These are phyloP conservation scores for Pseudochaenichthys georgianus DNA, from an alignment of 2,797 vertebrate species.

Conservation along the genomic window DNA sequence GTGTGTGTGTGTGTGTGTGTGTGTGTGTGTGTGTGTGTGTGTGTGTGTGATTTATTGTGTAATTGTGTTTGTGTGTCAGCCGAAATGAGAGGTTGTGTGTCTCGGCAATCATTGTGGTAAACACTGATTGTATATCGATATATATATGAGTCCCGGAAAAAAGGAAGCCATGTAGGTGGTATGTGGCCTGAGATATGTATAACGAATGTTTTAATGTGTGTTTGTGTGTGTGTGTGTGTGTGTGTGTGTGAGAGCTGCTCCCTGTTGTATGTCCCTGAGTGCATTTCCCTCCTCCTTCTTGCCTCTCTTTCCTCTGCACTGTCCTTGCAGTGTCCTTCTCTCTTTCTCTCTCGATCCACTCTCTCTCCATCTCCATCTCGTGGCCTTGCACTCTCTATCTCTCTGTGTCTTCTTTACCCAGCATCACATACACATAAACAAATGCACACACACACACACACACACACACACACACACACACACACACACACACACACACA, in stretches of 20 bases:
- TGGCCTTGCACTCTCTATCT: conserved; percentile 60
- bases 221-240: conserved; percentile 29
- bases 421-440: not conserved
- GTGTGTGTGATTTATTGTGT: conserved; percentile 59
- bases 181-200: conserved; percentile 43
- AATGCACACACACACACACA: not conserved
- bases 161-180: conserved; percentile 38
- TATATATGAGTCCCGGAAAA: conserved; percentile 35
- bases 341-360: conserved; percentile 65
- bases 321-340: conserved; percentile 84
- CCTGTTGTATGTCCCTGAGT: conserved; percentile 65
- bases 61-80: conserved; percentile 67
- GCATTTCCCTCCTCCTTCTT: conserved; percentile 71
- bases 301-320: conserved; percentile 76
- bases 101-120: conserved; percentile 58
- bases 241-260: conserved; percentile 42
- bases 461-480: conserved; percentile 1
- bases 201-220: conserved; percentile 19
- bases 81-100: conserved; percentile 62
- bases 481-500: conserved; percentile 3
- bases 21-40: not conserved
- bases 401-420: conserved; percentile 47
- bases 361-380: conserved; percentile 72
- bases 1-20: too few species aligned
- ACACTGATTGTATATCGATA: conserved; percentile 67